phyloP scores from a whole-genome alignment of 1,140 invertebrate species.

The Euwallacea similis region DNA sequence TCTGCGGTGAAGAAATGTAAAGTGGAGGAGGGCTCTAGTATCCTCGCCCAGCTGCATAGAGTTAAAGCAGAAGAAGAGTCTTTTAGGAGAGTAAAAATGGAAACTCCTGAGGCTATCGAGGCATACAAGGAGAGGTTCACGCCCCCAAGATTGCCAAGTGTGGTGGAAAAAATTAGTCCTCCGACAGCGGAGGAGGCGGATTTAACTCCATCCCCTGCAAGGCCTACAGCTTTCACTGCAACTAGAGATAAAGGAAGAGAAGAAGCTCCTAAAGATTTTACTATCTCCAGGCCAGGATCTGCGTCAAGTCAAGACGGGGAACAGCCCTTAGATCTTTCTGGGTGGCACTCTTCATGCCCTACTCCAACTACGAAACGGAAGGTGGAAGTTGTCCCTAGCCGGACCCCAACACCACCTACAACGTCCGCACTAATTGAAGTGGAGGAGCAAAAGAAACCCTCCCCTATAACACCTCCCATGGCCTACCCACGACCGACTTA shows the following conservation, averaged over 20 bases:
- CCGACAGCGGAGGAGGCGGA: constrained; percentile 67
- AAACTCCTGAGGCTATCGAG: constrained; percentile 42
- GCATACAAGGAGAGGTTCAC: constrained; percentile 54
- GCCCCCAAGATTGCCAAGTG: constrained; percentile 55
- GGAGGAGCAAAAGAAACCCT: constrained; percentile 38
- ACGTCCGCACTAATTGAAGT: constrained; percentile 42
- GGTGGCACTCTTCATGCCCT: constrained; percentile 54
- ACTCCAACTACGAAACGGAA: constrained; percentile 14
- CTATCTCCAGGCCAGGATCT: constrained; percentile 33
- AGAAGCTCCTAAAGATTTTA: constrained; percentile 48
- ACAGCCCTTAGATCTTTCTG: constrained; percentile 74
- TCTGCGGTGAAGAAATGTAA: too few relatives aligned
- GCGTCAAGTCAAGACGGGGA: constrained; percentile 55
- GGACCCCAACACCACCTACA: constrained; percentile 23
- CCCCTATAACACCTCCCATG: constrained; percentile 59
- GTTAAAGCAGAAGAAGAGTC: constrained; percentile 46
- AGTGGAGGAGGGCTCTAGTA: too few relatives aligned
- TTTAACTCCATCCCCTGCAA: constrained; percentile 65
- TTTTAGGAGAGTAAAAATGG: constrained; percentile 49
- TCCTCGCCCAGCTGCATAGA: constrained; percentile 35
- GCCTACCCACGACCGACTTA: constrained; percentile 77
- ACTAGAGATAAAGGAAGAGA: constrained; percentile 49
- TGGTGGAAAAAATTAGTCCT: constrained; percentile 62
- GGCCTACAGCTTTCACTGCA: constrained; percentile 57
- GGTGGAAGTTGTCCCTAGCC: constrained; percentile 23